Conservation (phyloP, 23 tunicate species). For the Diplosoma virens region DNA sequence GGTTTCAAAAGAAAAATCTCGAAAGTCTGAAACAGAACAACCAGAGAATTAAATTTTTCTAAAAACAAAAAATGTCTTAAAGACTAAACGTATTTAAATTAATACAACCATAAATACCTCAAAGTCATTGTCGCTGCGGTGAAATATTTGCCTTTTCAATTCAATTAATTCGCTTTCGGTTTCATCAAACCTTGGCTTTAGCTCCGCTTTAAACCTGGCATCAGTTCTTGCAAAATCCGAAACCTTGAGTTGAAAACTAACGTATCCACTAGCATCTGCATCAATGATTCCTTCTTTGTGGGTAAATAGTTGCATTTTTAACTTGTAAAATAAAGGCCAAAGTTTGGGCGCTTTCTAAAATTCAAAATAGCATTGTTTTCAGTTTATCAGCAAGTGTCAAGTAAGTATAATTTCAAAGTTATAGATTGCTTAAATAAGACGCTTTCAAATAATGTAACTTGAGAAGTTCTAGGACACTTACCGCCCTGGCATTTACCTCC, state of each 20-base stretch:
- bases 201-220: constrained; percentile 56
- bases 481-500: too few relatives aligned
- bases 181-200: constrained; percentile 3
- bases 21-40: constrained; percentile 35
- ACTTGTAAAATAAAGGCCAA: constrained; percentile 81
- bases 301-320: constrained; percentile 38
- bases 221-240: constrained; percentile 48
- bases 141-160: constrained; percentile 30
- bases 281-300: constrained; percentile 44
- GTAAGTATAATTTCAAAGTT: too few relatives aligned
- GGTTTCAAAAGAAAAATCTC: constrained; percentile 34
- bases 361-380: not conserved
- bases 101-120: too few relatives aligned
- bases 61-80: too few relatives aligned
- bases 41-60: too few relatives aligned
- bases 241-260: constrained; percentile 31
- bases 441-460: too few relatives aligned
- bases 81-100: too few relatives aligned
- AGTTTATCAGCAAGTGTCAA: too few relatives aligned
- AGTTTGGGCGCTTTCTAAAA: constrained; percentile 43
- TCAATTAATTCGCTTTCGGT: not conserved
- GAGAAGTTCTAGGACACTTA: too few relatives aligned
- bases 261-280: constrained; percentile 46
- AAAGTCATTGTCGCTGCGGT: constrained; percentile 19
- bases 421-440: too few relatives aligned